Evolutionary conservation across 2,888 invertebrate species (phyloP), one percentile per base, ranked within the genome.

Genomic region (Drosophila kokeensis): DNA sequence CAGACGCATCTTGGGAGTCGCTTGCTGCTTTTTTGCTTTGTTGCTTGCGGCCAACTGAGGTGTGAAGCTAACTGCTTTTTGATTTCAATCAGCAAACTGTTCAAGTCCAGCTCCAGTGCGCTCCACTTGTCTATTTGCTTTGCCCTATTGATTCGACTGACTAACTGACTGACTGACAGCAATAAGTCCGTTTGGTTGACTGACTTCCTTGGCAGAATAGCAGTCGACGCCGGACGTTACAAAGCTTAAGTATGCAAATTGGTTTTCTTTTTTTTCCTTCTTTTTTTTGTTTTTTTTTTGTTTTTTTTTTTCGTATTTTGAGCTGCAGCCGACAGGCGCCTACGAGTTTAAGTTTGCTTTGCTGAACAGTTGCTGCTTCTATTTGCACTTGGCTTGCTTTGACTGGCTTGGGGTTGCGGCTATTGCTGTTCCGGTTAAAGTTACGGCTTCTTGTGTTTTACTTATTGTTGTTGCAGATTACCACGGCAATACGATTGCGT

Each of bases 1-100:
- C 82, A 93, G 89, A 86, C 93, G 92, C 93, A 93, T 93, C 82
- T 87, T 91, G 32, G 15, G 52, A 30, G 54, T 10, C 36, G 58
- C 27, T 32, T 49, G 34, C 24, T 36, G 24, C 6, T 24, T 45
- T 24, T 24, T 45, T 24, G 24, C 15, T 21, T 7, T 45, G 21
- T 21, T 21, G 45, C 24, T 24, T 8, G 24, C 30, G 40, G 50
- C 72, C 62, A 61, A 62, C 40, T 63, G 57, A 64, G 52, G 77
- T 75, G 77, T 65, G 63, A 64, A 52, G 30, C 53, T 40, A 50
- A 75, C 54, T 69, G 73, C 55, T 67, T 75, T 76, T 52, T 77
- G 65, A 76, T 76, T 77, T 75, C 53, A 55, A 76, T 42, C 60
- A 18, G 27, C 27, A 15, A 53, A n/a, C 21, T 29, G 21, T 13